Percentiles rank a stretch among this genome's conserved stretches.
These are phyloP conservation scores for Parascotia fuliginaria DNA, from an alignment of 2,888 invertebrate genomes.

Conservation along the genomic window DNA sequence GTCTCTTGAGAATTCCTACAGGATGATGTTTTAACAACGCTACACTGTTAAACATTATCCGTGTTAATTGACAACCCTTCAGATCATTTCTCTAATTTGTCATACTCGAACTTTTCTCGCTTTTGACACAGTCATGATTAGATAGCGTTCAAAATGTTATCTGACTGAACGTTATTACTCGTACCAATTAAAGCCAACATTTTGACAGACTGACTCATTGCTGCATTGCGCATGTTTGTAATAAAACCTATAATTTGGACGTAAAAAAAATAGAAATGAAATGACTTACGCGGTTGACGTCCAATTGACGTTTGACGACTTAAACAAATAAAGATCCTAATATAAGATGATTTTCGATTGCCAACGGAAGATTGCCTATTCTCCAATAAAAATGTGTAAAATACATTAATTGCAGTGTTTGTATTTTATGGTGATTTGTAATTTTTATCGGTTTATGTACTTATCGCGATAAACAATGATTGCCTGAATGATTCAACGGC, in stretches of 20 bases:
- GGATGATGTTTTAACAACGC: conserved; percentile 43
- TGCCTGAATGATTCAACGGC: conserved; percentile 56
- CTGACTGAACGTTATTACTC: conserved; percentile 18
- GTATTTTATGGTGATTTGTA: conserved; percentile 46
- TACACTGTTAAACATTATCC: conserved; percentile 36
- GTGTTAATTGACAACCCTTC: conserved; percentile 46
- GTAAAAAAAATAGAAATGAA: conserved; percentile 10
- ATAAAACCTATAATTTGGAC: conserved; percentile 25
- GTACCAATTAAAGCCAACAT: conserved; percentile 21
- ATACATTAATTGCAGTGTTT: conserved; percentile 56
- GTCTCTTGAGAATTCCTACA: conserved; percentile 23
- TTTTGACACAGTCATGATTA: conserved; percentile 43
- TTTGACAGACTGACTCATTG: conserved; percentile 22
- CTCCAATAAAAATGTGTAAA: conserved; percentile 5
- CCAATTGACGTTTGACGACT: conserved; percentile 16
- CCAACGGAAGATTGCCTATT: conserved; percentile 45
- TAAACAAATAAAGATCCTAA: background rate
- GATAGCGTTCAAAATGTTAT: conserved; percentile 2
- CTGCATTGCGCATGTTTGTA: conserved; percentile 26
- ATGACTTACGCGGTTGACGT: conserved; percentile 13
- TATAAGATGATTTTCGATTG: conserved; percentile 31
- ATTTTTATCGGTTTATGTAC: conserved; percentile 24
- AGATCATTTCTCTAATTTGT: conserved; percentile 50
- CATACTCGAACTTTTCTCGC: conserved; percentile 55
- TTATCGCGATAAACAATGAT: conserved; percentile 60